Evolutionary conservation across 2,797 vertebrate species (phyloP), one percentile per base, ranked within the genome.

Genomic region (Typhlichthys subterraneus): DNA sequence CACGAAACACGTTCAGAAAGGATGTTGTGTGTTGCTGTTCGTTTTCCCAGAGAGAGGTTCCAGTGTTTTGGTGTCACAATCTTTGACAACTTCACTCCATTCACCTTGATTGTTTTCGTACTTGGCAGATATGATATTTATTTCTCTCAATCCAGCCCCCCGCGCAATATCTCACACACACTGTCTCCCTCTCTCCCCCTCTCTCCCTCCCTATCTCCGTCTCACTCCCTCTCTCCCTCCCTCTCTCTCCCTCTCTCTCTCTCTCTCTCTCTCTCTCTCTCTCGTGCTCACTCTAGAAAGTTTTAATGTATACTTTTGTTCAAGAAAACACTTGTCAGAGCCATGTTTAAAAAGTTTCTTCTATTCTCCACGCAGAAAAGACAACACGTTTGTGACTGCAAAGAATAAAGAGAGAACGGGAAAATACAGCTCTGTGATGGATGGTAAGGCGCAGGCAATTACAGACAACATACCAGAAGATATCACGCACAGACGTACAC

Each of bases 91-190:
- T 83, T 74, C 8, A 60, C 62, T 70, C 65, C 63, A 68, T 75
- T 58, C 61, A 64, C 75, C 78, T 85, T 82, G 69, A 87, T 87
- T 85, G 84, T 84, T 84, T 84, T 76, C 69, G 65, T 78, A 74
- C 68, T 80, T 82, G 80, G 77, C 81, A 88, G 81, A 77, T 84
- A 76, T 73, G 75, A 84, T 81, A 70, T 77, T 77, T 79, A 69
- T 75, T 73, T 62, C 74, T 67, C 65, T 72, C 64, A 66, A 72
- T 75, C 46, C 52, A 72, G 59, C 59, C 53, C 62, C 80, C 75
- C 62, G 76, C 70, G 23, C 82, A 80, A 72, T 23, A 23, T 23
- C 23, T 23, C 23, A 23, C 23, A 4, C 23, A 4, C 23, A 3
- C 23, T 23, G 23, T 67, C 72, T 67, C 71, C 76, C 79, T 38